Percentiles rank a stretch among this genome's conserved stretches.
These are phyloP conservation scores for Myxocyprinus asiaticus DNA, from an alignment of 2,113 vertebrate species.

Conservation along the genomic window DNA sequence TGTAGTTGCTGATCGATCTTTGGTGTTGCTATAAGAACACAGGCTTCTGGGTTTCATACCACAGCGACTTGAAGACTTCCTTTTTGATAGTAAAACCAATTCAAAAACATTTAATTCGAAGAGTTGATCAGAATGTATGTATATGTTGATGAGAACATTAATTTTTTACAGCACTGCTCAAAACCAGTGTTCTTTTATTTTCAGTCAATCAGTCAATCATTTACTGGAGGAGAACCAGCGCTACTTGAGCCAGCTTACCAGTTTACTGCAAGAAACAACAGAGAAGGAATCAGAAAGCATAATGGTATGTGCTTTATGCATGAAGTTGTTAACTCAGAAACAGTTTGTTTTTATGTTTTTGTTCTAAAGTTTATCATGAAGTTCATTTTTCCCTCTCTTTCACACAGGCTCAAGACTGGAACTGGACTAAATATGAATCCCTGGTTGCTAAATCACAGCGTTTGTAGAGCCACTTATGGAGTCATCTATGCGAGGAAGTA, in stretches of 20 bases:
- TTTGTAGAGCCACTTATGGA: conserved; percentile 46
- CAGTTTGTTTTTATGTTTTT: neutral
- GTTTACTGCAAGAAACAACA: conserved; percentile 82
- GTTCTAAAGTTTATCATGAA: no score
- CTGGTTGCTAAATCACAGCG: conserved; percentile 51
- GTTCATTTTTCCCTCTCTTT: conserved; percentile 29
- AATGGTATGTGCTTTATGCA: conserved; percentile 71
- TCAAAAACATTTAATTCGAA: no score
- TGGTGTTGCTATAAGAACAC: no score
- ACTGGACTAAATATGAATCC: conserved; percentile 81
- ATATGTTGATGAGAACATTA: no score
- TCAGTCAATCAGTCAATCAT: conserved; percentile 80
- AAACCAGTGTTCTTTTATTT: conserved; percentile 24
- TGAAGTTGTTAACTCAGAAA: conserved; percentile 35
- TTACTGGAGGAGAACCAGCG: conserved; percentile 88
- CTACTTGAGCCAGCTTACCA: conserved; percentile 85
- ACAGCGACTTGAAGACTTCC: no score
- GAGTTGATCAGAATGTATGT: no score
- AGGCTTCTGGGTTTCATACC: no score
- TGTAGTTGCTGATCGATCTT: no score
- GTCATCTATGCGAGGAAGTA: conserved; percentile 7
- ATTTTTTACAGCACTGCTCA: neutral
- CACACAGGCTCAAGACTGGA: conserved; percentile 88
- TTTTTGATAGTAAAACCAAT: no score
- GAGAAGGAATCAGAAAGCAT: conserved; percentile 80